Conservation (phyloP, 2,113 vertebrate species). For the Onychostruthus taczanowskii region DNA sequence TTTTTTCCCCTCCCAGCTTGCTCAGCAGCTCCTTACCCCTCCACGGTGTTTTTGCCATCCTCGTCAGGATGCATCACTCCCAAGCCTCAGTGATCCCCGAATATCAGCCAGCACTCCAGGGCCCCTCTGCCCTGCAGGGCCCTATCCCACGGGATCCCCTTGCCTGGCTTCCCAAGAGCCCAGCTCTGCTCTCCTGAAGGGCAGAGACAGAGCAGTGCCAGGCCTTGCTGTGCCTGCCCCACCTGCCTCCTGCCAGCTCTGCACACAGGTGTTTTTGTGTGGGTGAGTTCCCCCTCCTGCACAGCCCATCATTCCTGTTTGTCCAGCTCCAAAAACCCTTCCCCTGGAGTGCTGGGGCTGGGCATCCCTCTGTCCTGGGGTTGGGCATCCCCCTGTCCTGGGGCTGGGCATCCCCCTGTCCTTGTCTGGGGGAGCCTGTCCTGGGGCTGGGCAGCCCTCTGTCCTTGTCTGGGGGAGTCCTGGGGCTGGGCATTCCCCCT, state of each 20-base stretch:
- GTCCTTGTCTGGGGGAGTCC: no score
- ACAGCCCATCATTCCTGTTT: background rate
- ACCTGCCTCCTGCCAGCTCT: background rate
- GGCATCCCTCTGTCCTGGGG: no score
- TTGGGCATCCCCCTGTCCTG: no score
- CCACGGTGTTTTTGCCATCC: background rate
- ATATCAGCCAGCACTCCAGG: background rate
- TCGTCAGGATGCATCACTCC: background rate
- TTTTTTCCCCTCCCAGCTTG: background rate
- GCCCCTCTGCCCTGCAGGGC: background rate
- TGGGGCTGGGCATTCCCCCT: no score
- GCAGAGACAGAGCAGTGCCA: no score
- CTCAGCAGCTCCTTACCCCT: background rate
- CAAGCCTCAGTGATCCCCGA: background rate
- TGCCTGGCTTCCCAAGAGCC: no score
- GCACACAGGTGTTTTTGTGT: fast-evolving
- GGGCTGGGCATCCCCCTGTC: no score
- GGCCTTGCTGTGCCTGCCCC: background rate
- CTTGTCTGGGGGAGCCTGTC: no score
- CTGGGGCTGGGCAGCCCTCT: no score
- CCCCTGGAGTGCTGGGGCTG: fast-evolving
- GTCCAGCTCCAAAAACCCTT: background rate
- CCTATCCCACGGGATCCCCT: background rate
- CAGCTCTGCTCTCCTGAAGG: background rate
- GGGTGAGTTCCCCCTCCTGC: background rate